Percentiles rank a stretch among this genome's conserved stretches.
Conservation (phyloP, 2,113 vertebrate genomes). For the Scytalopus superciliaris region DNA sequence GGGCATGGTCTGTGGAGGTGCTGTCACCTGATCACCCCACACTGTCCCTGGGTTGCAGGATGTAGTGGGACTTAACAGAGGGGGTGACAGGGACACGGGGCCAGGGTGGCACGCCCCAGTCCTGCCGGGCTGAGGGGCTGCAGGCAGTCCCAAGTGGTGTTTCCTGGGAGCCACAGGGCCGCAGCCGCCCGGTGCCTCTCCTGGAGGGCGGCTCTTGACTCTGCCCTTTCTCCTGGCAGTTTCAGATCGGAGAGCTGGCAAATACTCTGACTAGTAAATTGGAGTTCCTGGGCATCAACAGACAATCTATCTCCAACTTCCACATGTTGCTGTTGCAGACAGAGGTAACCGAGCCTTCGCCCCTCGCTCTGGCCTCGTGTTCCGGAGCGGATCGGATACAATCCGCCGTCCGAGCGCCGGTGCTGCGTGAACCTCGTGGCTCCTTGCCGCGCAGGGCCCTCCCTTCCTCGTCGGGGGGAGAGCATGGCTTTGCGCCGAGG, state of each 20-base stretch:
- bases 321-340: constrained; percentile 96
- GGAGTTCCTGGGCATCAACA: constrained; percentile 97
- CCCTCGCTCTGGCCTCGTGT: constrained; percentile 34
- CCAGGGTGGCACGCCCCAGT: accelerated
- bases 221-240: constrained; percentile 76
- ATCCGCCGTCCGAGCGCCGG: background rate
- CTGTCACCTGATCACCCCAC: background rate
- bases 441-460: background rate
- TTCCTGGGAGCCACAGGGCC: background rate
- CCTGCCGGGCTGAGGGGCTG: accelerated
- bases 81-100: background rate
- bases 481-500: background rate
- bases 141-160: accelerated
- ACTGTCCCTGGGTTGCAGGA: background rate
- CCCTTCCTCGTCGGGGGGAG: background rate
- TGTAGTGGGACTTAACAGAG: background rate
- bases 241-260: constrained; percentile 98
- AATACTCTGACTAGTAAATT: constrained; percentile 97
- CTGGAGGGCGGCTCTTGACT: background rate
- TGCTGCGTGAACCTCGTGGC: background rate
- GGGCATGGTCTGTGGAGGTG: background rate
- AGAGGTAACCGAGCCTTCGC: constrained; percentile 81
- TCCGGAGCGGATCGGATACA: constrained; percentile 27
- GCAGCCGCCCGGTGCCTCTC: accelerated
- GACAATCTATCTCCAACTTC: constrained; percentile 97